phyloP scores from a whole-genome alignment of 2,888 invertebrate species.

The Sesia apiformis region DNA sequence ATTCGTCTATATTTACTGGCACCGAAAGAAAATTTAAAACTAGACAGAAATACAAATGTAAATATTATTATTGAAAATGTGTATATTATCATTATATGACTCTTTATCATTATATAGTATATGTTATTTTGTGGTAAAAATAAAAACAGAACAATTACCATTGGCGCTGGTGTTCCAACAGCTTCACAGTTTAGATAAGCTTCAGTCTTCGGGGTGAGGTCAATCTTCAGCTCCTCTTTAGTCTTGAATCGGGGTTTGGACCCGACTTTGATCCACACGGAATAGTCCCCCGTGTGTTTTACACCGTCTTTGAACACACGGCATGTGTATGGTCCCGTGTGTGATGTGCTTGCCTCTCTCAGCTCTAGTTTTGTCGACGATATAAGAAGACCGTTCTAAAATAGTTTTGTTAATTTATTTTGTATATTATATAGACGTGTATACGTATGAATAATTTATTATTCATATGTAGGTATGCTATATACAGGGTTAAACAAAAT shows the following conservation, averaged over 20 bases:
- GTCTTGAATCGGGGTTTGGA: constrained; percentile 25
- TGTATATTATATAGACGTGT: too few species aligned
- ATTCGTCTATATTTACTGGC: too few species aligned
- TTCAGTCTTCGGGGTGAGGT: constrained; percentile 13
- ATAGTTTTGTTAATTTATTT: not conserved
- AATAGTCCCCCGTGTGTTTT: constrained; percentile 15
- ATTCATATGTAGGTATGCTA: too few species aligned
- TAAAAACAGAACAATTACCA: too few species aligned
- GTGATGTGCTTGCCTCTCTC: constrained; percentile 1
- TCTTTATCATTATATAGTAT: too few species aligned
- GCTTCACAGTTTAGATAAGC: constrained; percentile 26
- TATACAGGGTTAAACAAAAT: too few species aligned
- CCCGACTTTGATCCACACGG: constrained; percentile 23
- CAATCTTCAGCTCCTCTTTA: constrained; percentile 16
- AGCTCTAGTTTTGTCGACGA: not conserved
- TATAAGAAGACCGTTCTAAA: not conserved
- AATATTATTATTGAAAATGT: too few species aligned
- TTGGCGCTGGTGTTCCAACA: constrained; percentile 23
- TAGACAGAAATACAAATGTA: too few species aligned
- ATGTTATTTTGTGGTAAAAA: too few species aligned
- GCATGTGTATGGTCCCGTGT: constrained; percentile 38
- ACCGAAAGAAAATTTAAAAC: too few species aligned
- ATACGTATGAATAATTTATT: too few species aligned
- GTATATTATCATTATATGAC: too few species aligned
- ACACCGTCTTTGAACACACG: constrained; percentile 25